phyloP scores from a whole-genome alignment of 1,140 invertebrate species.

The Sitophilus oryzae region DNA sequence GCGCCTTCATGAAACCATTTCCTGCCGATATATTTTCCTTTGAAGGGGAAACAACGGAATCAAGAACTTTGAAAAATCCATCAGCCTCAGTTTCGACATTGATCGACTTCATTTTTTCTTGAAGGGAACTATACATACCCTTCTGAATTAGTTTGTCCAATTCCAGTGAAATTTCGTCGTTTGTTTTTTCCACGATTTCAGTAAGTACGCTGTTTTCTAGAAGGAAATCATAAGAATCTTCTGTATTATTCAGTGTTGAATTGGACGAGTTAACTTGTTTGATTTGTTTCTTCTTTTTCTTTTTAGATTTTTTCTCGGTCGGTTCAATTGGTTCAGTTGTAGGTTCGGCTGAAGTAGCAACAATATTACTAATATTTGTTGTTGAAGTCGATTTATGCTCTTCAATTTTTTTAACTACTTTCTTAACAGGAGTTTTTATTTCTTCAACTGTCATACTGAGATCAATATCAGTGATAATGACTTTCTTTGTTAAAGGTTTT shows the following conservation, averaged over 20 bases:
- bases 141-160: conserved; percentile 41
- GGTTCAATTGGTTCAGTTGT: conserved; percentile 6
- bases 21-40: conserved; percentile 5
- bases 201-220: conserved; percentile 24
- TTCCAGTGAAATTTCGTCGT: conserved; percentile 41
- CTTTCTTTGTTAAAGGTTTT: conserved; percentile 29
- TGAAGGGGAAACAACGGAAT: background rate
- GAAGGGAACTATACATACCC: conserved; percentile 39
- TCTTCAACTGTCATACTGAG: conserved; percentile 11
- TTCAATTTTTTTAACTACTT: conserved; percentile 15
- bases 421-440: conserved; percentile 19
- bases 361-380: background rate
- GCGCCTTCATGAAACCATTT: conserved; percentile 20
- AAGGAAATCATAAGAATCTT: conserved; percentile 36
- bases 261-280: conserved; percentile 15
- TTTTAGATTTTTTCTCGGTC: conserved; percentile 29
- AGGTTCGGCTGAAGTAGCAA: background rate
- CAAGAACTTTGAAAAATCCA: conserved; percentile 36
- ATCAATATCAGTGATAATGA: conserved; percentile 38
- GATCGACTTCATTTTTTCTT: conserved; percentile 38
- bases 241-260: conserved; percentile 9
- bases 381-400: background rate
- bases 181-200: conserved; percentile 37
- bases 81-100: conserved; percentile 34
- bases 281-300: conserved; percentile 36